Percentiles rank a stretch among this genome's conserved stretches.
phyloP scores from a whole-genome alignment of 2,888 invertebrate species.

The Periphyllus acericola region DNA sequence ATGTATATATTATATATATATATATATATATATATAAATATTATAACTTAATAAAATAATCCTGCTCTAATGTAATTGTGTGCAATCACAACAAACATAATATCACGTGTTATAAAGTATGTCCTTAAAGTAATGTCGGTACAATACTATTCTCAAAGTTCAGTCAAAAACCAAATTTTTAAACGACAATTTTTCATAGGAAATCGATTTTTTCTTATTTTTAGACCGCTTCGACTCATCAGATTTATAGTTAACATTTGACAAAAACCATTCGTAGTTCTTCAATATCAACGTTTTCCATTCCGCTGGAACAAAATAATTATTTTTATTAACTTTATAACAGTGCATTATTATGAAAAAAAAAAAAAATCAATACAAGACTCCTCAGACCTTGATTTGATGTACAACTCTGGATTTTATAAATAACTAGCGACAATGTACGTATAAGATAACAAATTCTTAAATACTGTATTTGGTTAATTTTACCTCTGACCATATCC shows the following conservation, averaged over 20 bases:
- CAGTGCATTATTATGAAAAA: background rate
- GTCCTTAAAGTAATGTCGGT: background rate
- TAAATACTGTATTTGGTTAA: background rate
- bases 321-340: background rate
- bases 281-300: conserved; percentile 64
- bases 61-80: background rate
- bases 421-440: too few species aligned
- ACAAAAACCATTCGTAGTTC: conserved; percentile 64
- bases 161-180: conserved; percentile 64
- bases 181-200: conserved; percentile 63
- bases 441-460: too few species aligned
- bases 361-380: background rate
- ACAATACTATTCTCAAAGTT: conserved; percentile 24
- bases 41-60: background rate
- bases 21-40: too few species aligned
- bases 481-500: conserved; percentile 64
- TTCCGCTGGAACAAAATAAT: conserved; percentile 62
- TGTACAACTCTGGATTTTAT: background rate
- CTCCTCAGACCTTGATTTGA: background rate
- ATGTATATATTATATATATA: too few species aligned
- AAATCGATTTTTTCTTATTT: conserved; percentile 45
- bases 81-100: background rate
- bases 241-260: conserved; percentile 62
- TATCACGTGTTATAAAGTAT: background rate
- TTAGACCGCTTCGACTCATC: conserved; percentile 51